A percentile compares a stretch with the other conserved stretches of the same genome.
These are phyloP conservation scores for Elephantulus edwardii DNA, from an alignment of 2,113 vertebrate genomes.

Conservation along the genomic window DNA sequence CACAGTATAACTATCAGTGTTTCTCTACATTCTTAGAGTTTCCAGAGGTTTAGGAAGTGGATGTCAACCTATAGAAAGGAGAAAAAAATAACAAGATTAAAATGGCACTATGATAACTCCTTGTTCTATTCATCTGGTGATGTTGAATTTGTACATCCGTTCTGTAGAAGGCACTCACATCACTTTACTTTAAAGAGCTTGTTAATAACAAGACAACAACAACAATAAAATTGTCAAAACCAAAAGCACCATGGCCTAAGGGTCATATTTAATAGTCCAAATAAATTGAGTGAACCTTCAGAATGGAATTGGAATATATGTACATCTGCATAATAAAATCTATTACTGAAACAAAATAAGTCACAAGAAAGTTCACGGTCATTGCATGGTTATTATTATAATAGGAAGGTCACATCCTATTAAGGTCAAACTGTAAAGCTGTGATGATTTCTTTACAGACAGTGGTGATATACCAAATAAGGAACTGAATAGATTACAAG, in stretches of 20 bases:
- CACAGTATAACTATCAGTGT: no score
- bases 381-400: neutral
- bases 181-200: neutral
- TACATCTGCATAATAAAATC: neutral
- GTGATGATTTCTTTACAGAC: conserved; percentile 56
- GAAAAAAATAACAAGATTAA: neutral
- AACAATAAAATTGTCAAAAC: conserved; percentile 25
- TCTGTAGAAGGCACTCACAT: neutral
- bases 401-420: conserved; percentile 15
- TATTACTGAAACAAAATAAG: conserved; percentile 11
- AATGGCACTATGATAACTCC: neutral
- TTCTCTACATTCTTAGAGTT: no score
- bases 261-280: neutral
- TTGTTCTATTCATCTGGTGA: neutral
- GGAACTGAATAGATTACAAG: conserved; percentile 78
- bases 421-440: conserved; percentile 1
- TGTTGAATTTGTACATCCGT: neutral
- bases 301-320: neutral
- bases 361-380: conserved; percentile 3
- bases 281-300: neutral
- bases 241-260: neutral
- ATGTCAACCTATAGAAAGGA: no score
- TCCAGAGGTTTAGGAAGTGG: no score
- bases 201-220: neutral
- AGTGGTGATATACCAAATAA: conserved; percentile 74